Evolutionary conservation across 2,888 invertebrate genomes (phyloP).

Genomic region (Lasioglossum figueresi): DNA sequence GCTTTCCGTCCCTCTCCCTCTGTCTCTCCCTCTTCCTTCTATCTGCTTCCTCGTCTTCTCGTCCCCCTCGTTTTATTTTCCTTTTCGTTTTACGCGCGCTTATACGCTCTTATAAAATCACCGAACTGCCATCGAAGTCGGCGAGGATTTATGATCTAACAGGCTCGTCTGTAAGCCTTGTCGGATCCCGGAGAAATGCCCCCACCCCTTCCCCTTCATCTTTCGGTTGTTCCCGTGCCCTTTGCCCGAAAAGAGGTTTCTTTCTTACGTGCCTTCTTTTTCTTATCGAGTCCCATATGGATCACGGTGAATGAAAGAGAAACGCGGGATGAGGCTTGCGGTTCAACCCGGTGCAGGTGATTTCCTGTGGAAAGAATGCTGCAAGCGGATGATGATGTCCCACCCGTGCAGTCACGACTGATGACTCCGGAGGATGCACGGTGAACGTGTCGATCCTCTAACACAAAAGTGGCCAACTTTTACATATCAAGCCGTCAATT

Average conservation of each 20-base stretch:
- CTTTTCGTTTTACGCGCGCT: not conserved
- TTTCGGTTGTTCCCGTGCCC: constrained; percentile 6
- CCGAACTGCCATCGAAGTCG: constrained; percentile 59
- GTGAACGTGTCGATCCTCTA: not conserved
- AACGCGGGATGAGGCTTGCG: not conserved
- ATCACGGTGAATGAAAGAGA: constrained; percentile 3
- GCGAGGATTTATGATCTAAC: constrained; percentile 60
- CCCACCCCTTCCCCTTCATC: not conserved
- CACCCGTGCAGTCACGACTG: not conserved
- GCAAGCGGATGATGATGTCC: not conserved
- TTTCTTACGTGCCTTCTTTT: constrained; percentile 16
- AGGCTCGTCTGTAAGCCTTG: not conserved
- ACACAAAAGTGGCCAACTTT: not conserved
- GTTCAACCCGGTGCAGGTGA: constrained; percentile 7
- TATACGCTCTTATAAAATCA: constrained; percentile 61
- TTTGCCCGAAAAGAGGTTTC: not conserved
- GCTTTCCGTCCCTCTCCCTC: not conserved
- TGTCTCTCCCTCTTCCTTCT: not conserved
- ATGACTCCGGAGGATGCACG: not conserved
- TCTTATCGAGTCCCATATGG: not conserved
- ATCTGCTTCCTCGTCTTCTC: not conserved
- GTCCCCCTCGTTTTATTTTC: not conserved
- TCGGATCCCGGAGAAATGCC: constrained; percentile 29
- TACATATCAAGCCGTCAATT: no score
- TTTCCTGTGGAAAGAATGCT: not conserved